A percentile compares a stretch with the other conserved stretches of the same genome.
These are phyloP conservation scores for Oxyruncus cristatus DNA, from an alignment of 2,113 vertebrate species.

Conservation along the genomic window DNA sequence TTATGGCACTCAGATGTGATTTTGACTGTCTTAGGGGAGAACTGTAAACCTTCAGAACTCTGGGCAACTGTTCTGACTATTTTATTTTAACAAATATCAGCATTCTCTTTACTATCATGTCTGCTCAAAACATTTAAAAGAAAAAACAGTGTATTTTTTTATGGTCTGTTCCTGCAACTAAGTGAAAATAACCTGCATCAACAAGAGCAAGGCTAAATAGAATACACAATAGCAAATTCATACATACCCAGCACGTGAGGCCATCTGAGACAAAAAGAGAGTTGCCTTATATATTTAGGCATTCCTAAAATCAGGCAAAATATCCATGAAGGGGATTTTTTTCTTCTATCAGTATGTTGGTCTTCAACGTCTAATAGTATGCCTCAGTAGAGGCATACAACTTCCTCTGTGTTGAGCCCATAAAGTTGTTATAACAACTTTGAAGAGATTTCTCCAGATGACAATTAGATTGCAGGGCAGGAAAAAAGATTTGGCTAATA, in stretches of 20 bases:
- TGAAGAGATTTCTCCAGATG: conserved; percentile 30
- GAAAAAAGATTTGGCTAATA: conserved; percentile 40
- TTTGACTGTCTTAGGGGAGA: background rate
- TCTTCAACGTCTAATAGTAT: background rate
- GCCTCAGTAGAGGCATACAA: background rate
- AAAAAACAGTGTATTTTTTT: background rate
- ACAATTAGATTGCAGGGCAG: conserved; percentile 14
- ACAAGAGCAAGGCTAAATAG: background rate
- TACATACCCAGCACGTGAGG: background rate
- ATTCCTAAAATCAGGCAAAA: background rate
- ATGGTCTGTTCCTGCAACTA: background rate
- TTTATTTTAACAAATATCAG: background rate
- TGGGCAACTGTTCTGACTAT: background rate
- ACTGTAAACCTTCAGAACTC: background rate
- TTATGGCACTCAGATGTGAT: background rate
- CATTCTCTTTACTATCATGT: background rate
- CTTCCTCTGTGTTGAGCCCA: background rate
- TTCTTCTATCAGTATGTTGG: background rate
- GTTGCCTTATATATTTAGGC: background rate
- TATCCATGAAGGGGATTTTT: background rate
- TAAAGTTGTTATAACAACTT: background rate
- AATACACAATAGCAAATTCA: background rate
- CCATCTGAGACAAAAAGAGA: background rate
- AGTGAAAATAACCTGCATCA: accelerated
- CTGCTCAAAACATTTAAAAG: background rate